Base-by-base conservation (phyloP, 37 sponge, comb jelly and placozoan species). In the Ianthella basta region DNA sequence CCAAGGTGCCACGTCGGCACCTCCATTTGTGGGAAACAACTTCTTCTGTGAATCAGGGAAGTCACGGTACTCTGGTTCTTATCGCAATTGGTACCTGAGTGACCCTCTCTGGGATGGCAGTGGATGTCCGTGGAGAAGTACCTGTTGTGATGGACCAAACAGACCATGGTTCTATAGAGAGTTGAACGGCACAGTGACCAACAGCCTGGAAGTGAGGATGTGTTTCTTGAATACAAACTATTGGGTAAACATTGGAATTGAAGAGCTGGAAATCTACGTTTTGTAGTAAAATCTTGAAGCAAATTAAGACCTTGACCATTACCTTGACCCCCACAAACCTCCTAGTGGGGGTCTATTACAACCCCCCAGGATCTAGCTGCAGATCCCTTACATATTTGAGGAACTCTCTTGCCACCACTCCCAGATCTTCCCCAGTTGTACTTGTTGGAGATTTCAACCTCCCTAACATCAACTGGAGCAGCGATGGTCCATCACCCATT, bases 1-100 rank as follows among this genome's bases (percentile, higher is more conserved):
- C n/a, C n/a, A n/a, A n/a, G n/a, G n/a, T 59, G 82, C 63, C 4
- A 60, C 82, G 59, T 60, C 59, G 25, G 63, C 82, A 29, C 82
- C 82, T 33, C n/a, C 35, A 21, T 81, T 59, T 59, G 82, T 81
- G 4, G 64, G 63, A 2, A 33, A 57, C 38, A 29, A 81, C 27
- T 81, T 32, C 19, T 81, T 60, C 35, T 81, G 82, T 59, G 82
- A 81, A 36, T 81, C 82, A 20, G 82, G 82, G 21, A 81, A 59
- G 24, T 60, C 30, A 60, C 63, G 82, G n/a, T n/a, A n/a, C n/a
- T n/a, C n/a, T n/a, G n/a, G n/a, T n/a, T n/a, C n/a, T n/a, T n/a
- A n/a, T n/a, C n/a, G n/a, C n/a, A n/a, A n/a, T n/a, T n/a, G n/a
- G n/a, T n/a, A n/a, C 39, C 12, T 37, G 10, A 72, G 36, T 33